Evolutionary conservation across 2,113 vertebrate genomes (phyloP), one percentile per base, ranked within the genome.

Genomic region (Forbesichthys agassizii): DNA sequence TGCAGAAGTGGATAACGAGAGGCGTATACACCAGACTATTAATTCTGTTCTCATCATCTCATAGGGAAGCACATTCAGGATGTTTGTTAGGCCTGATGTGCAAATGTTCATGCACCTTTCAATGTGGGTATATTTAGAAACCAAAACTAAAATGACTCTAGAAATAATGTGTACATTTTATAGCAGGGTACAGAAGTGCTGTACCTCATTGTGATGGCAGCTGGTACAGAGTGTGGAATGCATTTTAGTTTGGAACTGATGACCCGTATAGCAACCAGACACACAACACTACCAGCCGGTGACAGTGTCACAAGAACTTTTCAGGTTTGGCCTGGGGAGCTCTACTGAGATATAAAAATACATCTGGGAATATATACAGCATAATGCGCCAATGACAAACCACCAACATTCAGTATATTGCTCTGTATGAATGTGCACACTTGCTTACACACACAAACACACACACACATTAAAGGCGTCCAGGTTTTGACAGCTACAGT

Each of bases 221-320:
- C 48, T 67, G 55, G 54, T 62, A 27, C 54, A 69, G 51, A 62
- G 7, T 33, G 33, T 27, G 16, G 73, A 55, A 81, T 61, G 49
- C 51, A 67, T 59, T 72, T 77, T 46, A 75, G 53, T 78, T 78
- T 68, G 14, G 62, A 80, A 54, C 48, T 66, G 57, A 54, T 75
- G 72, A 75, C 61, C 68, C 20, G 10, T 68, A 61, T 53, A 4
- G 60, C 16, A 64, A 7, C 6, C 13, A 69, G 78, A 77, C 55
- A 61, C 46, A 36, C 61, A 61, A 36, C 64, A 58, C 58, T 78
- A 61, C 62, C 27, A 27, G 27, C 27, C 27, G 27, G 27, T 66
- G 72, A 51, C 74, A 71, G 71, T 82, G 18, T 16, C 5, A 16
- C 14, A 55, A 11, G 14, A 55, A 55, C 53, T 16, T n/a, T 14